A percentile compares a stretch with the other conserved stretches of the same genome.
Conservation (phyloP, 2,888 invertebrate species). For the Neoitamus cyanurus region DNA sequence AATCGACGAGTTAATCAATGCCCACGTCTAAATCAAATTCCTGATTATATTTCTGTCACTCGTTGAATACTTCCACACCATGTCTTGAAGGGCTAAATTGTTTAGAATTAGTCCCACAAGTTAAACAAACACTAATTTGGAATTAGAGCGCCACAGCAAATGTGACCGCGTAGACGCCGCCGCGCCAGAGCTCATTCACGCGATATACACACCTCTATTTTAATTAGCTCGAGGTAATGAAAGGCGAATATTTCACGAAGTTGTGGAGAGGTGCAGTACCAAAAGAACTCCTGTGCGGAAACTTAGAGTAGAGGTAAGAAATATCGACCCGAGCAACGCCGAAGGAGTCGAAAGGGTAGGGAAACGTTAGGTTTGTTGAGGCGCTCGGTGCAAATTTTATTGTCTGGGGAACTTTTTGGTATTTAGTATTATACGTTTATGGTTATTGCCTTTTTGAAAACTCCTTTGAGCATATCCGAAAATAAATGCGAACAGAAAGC, state of each 20-base stretch:
- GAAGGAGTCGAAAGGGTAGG: not conserved
- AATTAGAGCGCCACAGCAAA: not conserved
- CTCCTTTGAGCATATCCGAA: not conserved
- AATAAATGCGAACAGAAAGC: not conserved
- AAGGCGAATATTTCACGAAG: not conserved
- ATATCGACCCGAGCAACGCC: not conserved
- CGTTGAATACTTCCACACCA: not conserved
- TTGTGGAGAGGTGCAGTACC: not conserved
- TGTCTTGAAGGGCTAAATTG: not conserved
- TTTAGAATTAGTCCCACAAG: not conserved
- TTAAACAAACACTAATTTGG: not conserved
- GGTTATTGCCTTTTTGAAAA: not conserved
- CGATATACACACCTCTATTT: not conserved
- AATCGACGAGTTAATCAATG: not conserved
- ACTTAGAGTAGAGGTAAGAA: conserved; percentile 8
- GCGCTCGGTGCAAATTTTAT: not conserved
- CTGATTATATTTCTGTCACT: not conserved
- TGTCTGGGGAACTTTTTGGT: conserved; percentile 20
- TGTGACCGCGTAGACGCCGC: not conserved
- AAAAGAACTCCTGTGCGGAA: not conserved
- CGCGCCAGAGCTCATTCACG: not conserved
- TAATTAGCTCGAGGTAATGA: conserved; percentile 3
- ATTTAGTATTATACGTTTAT: conserved; percentile 27
- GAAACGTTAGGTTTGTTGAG: not conserved
- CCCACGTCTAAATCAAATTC: not conserved